Conservation (phyloP, 2,113 vertebrate species). For the Hydropotes inermis region DNA sequence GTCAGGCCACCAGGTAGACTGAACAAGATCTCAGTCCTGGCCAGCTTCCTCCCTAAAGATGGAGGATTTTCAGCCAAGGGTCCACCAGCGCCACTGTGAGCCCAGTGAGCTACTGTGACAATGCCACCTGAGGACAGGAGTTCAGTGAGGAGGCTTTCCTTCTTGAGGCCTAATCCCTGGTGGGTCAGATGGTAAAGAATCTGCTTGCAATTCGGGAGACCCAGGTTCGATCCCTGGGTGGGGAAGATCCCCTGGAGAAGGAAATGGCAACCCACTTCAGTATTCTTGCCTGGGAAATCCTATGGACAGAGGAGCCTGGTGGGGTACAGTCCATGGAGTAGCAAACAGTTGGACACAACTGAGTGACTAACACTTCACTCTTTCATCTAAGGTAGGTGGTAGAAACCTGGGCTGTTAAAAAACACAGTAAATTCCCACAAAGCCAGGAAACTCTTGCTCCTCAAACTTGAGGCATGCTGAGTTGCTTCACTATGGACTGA, state of each 20-base stretch:
- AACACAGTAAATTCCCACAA: neutral
- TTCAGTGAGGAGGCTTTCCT: neutral
- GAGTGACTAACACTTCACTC: neutral
- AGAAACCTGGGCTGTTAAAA: neutral
- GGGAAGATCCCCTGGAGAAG: neutral
- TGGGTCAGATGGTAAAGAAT: neutral
- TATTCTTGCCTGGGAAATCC: neutral
- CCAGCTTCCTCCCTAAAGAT: neutral
- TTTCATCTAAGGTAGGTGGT: neutral
- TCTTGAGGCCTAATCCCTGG: neutral
- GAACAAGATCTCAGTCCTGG: neutral
- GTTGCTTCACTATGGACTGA: neutral
- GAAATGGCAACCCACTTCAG: neutral
- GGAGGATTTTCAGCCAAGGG: neutral
- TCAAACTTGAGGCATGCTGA: neutral
- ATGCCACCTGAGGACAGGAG: neutral
- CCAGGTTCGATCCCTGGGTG: neutral
- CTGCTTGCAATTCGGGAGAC: neutral
- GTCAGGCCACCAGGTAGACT: neutral
- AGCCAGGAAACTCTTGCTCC: neutral
- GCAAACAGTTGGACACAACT: neutral
- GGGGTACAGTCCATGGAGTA: neutral
- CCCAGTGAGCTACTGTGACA: neutral
- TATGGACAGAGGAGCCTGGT: neutral
- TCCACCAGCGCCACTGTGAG: neutral